These are phyloP conservation scores for Muscina levida DNA, from an alignment of 2,888 invertebrate genomes.

Conservation along the genomic window DNA sequence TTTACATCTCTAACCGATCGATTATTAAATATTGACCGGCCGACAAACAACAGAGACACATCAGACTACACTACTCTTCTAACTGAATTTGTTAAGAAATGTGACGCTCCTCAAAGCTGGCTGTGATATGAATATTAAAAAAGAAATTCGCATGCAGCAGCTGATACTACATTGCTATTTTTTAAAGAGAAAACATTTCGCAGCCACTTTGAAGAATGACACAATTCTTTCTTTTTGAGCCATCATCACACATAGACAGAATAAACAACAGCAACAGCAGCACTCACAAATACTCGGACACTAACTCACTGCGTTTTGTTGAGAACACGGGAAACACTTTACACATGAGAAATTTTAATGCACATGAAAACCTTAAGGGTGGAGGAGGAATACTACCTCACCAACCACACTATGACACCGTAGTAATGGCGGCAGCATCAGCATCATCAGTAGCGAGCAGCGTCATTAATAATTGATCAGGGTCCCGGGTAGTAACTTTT, in stretches of 20 bases:
- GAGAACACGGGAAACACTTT: too few species aligned
- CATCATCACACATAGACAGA: conserved; percentile 38
- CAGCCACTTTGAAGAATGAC: conserved; percentile 93
- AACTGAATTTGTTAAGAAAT: conserved; percentile 70
- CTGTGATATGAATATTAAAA: conserved; percentile 91
- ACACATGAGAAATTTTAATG: too few species aligned
- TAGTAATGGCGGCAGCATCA: neutral
- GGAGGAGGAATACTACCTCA: too few species aligned
- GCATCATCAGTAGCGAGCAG: too few species aligned
- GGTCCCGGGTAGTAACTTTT: too few species aligned
- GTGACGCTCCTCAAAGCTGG: conserved; percentile 98
- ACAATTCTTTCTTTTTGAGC: conserved; percentile 74
- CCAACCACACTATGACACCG: too few species aligned
- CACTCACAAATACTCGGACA: neutral
- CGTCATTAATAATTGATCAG: too few species aligned
- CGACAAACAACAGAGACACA: neutral
- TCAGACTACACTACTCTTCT: too few species aligned
- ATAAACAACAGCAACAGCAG: too few species aligned
- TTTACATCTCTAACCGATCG: neutral
- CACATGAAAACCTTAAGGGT: too few species aligned
- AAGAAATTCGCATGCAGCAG: conserved; percentile 7
- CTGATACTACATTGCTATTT: conserved; percentile 39
- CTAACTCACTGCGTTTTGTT: too few species aligned
- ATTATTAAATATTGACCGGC: neutral
- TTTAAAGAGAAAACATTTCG: conserved; percentile 85